Conservation (phyloP, 2,113 vertebrate genomes). For the Sander lucioperca region DNA sequence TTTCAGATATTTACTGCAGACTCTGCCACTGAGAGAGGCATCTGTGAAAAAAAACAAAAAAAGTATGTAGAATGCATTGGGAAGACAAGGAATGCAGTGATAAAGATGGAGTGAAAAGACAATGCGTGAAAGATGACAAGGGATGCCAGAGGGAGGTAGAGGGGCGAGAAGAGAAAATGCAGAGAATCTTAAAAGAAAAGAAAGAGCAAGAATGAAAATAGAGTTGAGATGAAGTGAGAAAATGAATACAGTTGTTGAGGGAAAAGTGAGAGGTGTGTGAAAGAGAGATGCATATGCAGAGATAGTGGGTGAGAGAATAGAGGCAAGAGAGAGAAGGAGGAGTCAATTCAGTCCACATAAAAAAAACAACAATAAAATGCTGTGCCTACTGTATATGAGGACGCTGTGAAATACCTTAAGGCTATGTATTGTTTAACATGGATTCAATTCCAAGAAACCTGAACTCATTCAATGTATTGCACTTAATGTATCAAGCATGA, state of each 20-base stretch:
- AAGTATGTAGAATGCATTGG: constrained; percentile 20
- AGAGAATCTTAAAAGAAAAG: constrained; percentile 51
- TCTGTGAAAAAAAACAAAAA: constrained; percentile 79
- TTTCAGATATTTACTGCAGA: constrained; percentile 85
- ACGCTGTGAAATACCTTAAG: constrained; percentile 63
- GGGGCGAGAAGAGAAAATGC: constrained; percentile 46
- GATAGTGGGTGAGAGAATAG: constrained; percentile 69
- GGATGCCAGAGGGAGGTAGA: constrained; percentile 47
- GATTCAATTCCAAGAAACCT: constrained; percentile 55
- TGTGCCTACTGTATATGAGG: constrained; percentile 58
- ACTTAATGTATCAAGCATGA: constrained; percentile 27
- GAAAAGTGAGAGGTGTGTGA: constrained; percentile 73
- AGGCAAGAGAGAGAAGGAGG: constrained; percentile 65
- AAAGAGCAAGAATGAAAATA: constrained; percentile 52
- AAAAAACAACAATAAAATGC: constrained; percentile 35
- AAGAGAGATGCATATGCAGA: constrained; percentile 67
- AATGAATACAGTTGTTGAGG: constrained; percentile 63
- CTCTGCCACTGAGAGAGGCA: constrained; percentile 83
- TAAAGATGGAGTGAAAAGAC: constrained; percentile 35
- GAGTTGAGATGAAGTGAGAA: constrained; percentile 69
- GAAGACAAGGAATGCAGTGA: constrained; percentile 31
- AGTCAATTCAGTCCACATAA: constrained; percentile 58
- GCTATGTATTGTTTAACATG: constrained; percentile 57
- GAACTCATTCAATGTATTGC: constrained; percentile 31
- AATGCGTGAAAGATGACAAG: constrained; percentile 57